Base-by-base conservation (phyloP, 2,888 invertebrate genomes). In the Megaustenia siamemsis region DNA sequence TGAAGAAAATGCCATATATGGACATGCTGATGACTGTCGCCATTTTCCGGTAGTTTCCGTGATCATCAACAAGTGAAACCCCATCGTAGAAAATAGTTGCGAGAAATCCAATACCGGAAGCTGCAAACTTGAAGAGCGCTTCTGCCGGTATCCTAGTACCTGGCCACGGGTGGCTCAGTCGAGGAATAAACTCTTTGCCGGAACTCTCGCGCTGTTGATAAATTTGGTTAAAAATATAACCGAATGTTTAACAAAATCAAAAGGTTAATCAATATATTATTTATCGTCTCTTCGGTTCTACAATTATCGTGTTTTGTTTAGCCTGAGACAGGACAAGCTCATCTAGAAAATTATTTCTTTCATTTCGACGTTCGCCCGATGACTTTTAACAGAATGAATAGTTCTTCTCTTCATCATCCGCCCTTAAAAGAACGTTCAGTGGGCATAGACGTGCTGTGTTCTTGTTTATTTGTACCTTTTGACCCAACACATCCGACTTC, bases 11-110 rank as follows among this genome's bases (percentile, higher is more conserved):
- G 4, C 83, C 87, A 60, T 87, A 87, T 40, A 87, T 83, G 35
- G 87, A 80, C 80, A 87, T 86, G 75, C 77, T 68, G 43, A 85
- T 81, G 32, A 87, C 78, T 21, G 71, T 66, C 21, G 73, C 49
- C 85, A 87, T 85, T 69, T 79, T 86, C 15, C 78, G 40, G 56
- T 86, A 87, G 77, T 86, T 75, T n/a, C 87, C 85, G 4, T 81
- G 69, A 81, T 60, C 68, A 86, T 89, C 84, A n/a, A 68, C 76
- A 85, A 89, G 86, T 75, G 78, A 35, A 4, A 83, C 40, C 0
- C 85, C 84, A 6, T 78, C 88, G 43, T 88, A 81, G 32, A 87
- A 73, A 1, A 90, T 45, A 35, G 90, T 88, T n/a, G 85, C 87
- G 18, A 87, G 43, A 49, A 87, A 83, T 12, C 85, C 88, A 76